phyloP scores from a whole-genome alignment of 1,140 invertebrate species.

The Fragariocoptes setiger region DNA sequence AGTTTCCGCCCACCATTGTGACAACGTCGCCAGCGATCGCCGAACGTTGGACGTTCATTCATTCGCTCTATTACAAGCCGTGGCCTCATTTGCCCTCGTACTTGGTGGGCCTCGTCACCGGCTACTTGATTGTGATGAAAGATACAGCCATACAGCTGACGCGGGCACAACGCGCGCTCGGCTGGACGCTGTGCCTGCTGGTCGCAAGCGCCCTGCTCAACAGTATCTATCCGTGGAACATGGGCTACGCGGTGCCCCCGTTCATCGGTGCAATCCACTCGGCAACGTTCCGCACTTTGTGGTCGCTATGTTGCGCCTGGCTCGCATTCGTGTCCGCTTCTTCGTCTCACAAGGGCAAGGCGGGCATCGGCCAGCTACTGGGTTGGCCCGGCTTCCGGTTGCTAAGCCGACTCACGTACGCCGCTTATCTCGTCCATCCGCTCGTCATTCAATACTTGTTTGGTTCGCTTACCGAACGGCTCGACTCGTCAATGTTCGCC shows the following conservation, averaged over 20 bases:
- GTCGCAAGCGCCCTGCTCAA: not conserved
- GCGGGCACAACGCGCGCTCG: not conserved
- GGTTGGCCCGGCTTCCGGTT: constrained; percentile 6
- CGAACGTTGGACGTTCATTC: constrained; percentile 3
- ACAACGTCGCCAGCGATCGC: constrained; percentile 2
- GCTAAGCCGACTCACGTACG: constrained; percentile 8
- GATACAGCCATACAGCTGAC: not conserved
- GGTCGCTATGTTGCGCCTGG: not conserved
- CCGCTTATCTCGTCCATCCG: constrained; percentile 10
- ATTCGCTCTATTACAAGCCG: constrained; percentile 5
- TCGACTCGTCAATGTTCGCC: not conserved
- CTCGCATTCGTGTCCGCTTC: not conserved
- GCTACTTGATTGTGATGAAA: not conserved
- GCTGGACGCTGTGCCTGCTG: not conserved
- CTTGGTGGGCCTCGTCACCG: not conserved
- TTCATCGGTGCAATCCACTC: not conserved
- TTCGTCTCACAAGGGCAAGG: constrained; percentile 1
- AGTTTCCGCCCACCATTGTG: constrained; percentile 5
- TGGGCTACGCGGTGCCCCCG: not conserved
- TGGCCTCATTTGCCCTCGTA: constrained; percentile 3
- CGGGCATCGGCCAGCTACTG: constrained; percentile 6
- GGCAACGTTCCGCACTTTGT: constrained; percentile 1
- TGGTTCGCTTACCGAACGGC: constrained; percentile 1
- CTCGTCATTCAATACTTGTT: constrained; percentile 7
- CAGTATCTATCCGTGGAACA: constrained; percentile 3